These are phyloP conservation scores for Pristionchus maxplancki DNA, from an alignment of 2,888 invertebrate species.

Conservation along the genomic window DNA sequence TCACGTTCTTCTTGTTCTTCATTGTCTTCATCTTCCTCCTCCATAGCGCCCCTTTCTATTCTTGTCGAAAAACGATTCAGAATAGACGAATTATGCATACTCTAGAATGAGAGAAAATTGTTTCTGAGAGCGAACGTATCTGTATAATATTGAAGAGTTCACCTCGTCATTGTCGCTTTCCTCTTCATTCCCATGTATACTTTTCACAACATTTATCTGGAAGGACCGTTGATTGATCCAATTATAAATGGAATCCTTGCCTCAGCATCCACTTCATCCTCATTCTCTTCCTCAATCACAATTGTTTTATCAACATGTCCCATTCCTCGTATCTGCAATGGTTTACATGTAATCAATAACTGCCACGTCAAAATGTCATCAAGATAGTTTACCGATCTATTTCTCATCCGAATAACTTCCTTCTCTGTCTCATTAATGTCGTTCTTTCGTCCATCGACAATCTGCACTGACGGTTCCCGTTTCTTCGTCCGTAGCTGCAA, in stretches of 20 bases:
- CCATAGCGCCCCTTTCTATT: not conserved
- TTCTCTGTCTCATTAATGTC: not conserved
- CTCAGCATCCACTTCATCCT: not conserved
- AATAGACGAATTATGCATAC: too few relatives aligned
- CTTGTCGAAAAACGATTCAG: too few relatives aligned
- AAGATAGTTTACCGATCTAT: too few relatives aligned
- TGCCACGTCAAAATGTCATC: too few relatives aligned
- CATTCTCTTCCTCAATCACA: not conserved
- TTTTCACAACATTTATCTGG: too few relatives aligned
- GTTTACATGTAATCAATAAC: not conserved
- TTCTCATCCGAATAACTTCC: not conserved
- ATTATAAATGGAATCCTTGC: too few relatives aligned
- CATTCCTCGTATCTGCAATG: not conserved
- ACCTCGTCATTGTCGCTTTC: too few relatives aligned
- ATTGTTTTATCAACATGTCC: not conserved
- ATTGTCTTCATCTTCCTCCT: not conserved
- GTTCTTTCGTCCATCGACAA: not conserved
- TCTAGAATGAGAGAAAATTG: too few relatives aligned
- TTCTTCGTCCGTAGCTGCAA: not conserved
- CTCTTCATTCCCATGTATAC: too few relatives aligned
- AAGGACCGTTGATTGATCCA: too few relatives aligned
- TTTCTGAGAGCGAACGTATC: too few relatives aligned
- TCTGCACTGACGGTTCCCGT: not conserved
- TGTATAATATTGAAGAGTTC: too few relatives aligned
- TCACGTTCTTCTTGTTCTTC: not conserved